phyloP scores from a whole-genome alignment of 1,140 invertebrate genomes.

The Melitaea cinxia region DNA sequence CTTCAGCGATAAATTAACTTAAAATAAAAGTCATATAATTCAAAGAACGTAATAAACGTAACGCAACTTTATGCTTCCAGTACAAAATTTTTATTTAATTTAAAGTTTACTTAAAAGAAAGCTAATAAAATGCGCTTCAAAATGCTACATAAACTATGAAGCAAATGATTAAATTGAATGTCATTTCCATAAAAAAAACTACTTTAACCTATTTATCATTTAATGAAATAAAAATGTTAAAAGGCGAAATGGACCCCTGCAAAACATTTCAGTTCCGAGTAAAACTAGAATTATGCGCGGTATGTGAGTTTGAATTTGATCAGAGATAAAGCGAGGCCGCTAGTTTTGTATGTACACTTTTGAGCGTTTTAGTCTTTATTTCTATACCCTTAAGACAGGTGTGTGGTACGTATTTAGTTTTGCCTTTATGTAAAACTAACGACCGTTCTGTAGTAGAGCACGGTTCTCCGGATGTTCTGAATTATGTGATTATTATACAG shows the following conservation, averaged over 20 bases:
- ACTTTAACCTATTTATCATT: conserved; percentile 13
- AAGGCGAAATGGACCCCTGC: neutral
- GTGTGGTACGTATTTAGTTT: conserved; percentile 8
- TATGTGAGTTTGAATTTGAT: conserved; percentile 15
- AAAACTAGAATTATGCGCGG: conserved; percentile 4
- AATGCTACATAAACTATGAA: conserved; percentile 27
- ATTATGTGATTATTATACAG: conserved; percentile 42
- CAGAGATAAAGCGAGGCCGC: conserved; percentile 17
- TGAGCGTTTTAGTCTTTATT: conserved; percentile 8
- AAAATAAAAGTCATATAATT: too few species aligned
- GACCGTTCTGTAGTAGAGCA: conserved; percentile 18
- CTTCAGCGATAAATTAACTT: too few species aligned
- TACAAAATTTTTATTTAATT: conserved; percentile 14
- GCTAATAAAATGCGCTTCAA: conserved; percentile 27
- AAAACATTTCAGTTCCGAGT: conserved; percentile 4
- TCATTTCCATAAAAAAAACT: conserved; percentile 34
- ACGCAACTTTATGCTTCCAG: neutral
- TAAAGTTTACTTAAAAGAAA: conserved; percentile 23
- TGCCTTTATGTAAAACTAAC: conserved; percentile 36
- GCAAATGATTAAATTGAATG: conserved; percentile 33
- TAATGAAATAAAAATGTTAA: conserved; percentile 4
- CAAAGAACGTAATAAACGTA: too few species aligned
- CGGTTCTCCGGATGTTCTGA: conserved; percentile 31
- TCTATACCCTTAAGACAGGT: conserved; percentile 5
- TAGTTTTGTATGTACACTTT: conserved; percentile 6